Base-by-base conservation (phyloP, 2,113 vertebrate genomes). In the Takifugu bimaculatus region DNA sequence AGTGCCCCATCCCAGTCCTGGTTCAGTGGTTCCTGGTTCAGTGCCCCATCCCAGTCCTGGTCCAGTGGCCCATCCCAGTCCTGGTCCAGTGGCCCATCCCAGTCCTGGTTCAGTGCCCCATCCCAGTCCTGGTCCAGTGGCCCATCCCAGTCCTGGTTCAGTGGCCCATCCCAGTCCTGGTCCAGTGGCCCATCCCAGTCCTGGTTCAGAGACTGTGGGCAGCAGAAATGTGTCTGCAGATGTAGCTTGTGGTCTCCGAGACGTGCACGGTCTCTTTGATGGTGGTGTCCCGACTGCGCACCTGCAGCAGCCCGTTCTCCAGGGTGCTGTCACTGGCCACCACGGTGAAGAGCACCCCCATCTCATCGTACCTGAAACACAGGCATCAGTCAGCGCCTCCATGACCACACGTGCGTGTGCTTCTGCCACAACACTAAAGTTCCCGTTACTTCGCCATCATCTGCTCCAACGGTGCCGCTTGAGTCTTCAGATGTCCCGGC, bases 241-340 rank as follows among this genome's bases (percentile, higher is more conserved):
- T 70, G 73, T 95, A 97, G 69, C 87, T 88, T 62, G 85, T 94
- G 74, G 97, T 82, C 81, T 94, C 93, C 10, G 96, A 95, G 77
- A 99, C 85, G 75, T 99, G 96, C 91, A 97, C 93, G 63, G 92
- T 94, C 85, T 99, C 96, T 70, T 91, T 95, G 86, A 99, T 82
- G 39, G 93, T 94, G 45, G 96, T 99, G 69, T 98, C 94, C 75
- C 96, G 90, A 75, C 85, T 95, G 74, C 96, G 93, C 55, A 98
- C 87, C 49, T 95, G 92, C 57, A 97, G 78, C 48, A 99, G 88
- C 29, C 96, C 96, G 3, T 75, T 97, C 82, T 98, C 95, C 65
- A 98, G 76, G 0, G 96, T 98, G 59, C 78, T 82, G 54, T 97
- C 95, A 48, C 82, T 91, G 59, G 98, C 63, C 81, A 95, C 59